phyloP scores from a whole-genome alignment of 2,797 vertebrate species.

The Brachyalestes nurse region DNA sequence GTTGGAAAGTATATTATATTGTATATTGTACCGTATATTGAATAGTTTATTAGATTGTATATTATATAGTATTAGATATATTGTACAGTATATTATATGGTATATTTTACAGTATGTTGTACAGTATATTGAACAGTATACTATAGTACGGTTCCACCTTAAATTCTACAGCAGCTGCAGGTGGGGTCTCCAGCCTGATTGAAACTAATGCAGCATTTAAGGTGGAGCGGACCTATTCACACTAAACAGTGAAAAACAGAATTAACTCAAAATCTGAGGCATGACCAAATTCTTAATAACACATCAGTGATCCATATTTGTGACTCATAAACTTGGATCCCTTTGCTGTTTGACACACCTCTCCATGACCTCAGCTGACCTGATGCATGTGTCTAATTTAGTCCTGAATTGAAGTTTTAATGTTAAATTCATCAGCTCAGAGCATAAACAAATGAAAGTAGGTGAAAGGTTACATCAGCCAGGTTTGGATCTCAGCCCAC shows the following conservation, averaged over 20 bases:
- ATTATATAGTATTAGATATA: no score
- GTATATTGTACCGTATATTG: no score
- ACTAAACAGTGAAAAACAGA: no score
- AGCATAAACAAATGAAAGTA: not conserved
- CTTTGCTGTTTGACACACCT: no score
- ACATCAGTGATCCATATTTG: not conserved
- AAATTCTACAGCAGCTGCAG: not conserved
- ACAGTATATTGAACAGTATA: not conserved
- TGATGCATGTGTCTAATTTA: no score
- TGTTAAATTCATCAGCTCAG: not conserved
- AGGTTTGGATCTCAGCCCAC: not conserved
- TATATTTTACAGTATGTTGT: no score
- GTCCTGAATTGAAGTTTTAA: no score
- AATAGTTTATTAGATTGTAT: no score
- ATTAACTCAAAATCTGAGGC: no score
- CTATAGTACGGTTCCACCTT: not conserved
- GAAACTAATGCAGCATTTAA: not conserved
- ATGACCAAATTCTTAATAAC: no score
- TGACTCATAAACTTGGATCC: not conserved
- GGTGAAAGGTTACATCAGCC: constrained; percentile 54
- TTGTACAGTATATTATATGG: no score
- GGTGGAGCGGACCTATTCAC: not conserved
- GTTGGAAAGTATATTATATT: no score
- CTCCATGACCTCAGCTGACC: not conserved
- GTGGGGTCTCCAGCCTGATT: not conserved